Conservation (phyloP, 1,140 invertebrate genomes). For the Radopholus similis region DNA sequence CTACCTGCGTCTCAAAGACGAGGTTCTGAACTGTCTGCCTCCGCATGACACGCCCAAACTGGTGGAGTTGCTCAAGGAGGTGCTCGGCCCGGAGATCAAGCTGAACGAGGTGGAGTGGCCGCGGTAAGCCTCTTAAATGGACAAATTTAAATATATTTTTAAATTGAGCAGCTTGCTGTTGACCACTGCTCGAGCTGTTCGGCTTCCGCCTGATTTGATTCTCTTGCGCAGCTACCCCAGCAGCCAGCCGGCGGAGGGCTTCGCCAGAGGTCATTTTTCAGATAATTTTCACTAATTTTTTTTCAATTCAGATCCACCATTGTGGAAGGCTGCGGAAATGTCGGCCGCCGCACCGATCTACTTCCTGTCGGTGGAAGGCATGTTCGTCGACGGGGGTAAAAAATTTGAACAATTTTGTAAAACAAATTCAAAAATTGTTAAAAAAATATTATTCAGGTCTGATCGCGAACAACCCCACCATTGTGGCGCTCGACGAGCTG, state of each 20-base stretch:
- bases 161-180: constrained; percentile 81
- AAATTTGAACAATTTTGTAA: too few relatives aligned
- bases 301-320: constrained; percentile 27
- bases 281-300: background rate
- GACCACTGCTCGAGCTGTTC: constrained; percentile 80
- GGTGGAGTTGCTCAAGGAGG: constrained; percentile 80
- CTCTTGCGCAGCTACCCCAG: constrained; percentile 87
- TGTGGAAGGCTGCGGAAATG: constrained; percentile 41
- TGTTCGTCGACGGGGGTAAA: too few relatives aligned
- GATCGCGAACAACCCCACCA: too few relatives aligned
- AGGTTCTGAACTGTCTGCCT: constrained; percentile 58
- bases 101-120: constrained; percentile 81
- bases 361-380: too few relatives aligned
- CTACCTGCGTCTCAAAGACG: constrained; percentile 56
- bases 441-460: too few relatives aligned
- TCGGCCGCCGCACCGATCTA: constrained; percentile 42
- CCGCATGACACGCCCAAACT: constrained; percentile 71
- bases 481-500: too few relatives aligned
- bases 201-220: constrained; percentile 85
- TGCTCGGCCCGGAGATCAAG: constrained; percentile 76
- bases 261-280: background rate
- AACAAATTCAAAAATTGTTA: too few relatives aligned
- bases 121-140: constrained; percentile 64
- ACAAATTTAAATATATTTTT: constrained; percentile 9
- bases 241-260: constrained; percentile 54